Conservation (phyloP, 2,888 invertebrate species). For the Coelopa pilipes region DNA sequence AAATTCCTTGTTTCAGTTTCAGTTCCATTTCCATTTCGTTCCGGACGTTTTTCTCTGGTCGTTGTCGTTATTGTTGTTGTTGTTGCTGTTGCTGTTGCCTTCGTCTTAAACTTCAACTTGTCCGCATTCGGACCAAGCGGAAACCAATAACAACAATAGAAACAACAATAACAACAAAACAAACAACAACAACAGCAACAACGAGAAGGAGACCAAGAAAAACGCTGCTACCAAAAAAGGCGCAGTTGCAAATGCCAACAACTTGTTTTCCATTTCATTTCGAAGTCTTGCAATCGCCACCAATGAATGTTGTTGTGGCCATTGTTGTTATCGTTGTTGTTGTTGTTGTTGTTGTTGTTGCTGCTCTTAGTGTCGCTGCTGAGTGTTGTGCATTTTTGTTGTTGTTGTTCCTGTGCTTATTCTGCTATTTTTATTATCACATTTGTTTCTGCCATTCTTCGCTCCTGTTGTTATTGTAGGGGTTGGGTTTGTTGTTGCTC, state of each 20-base stretch:
- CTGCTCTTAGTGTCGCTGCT: background rate
- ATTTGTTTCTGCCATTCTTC: background rate
- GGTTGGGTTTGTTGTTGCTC: too few species aligned
- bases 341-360: conserved; percentile 8
- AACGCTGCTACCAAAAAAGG: conserved; percentile 32
- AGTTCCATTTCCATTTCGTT: conserved; percentile 18
- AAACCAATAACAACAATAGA: background rate
- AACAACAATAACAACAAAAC: conserved; percentile 2
- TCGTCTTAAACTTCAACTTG: conserved; percentile 1
- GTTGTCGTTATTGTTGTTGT: background rate
- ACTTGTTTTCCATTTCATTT: conserved; percentile 36
- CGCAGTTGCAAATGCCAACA: conserved; percentile 31
- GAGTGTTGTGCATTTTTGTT: background rate
- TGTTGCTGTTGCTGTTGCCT: background rate
- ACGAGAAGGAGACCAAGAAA: background rate
- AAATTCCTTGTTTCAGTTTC: conserved; percentile 21
- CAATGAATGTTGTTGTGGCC: background rate
- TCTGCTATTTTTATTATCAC: background rate
- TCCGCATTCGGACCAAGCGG: background rate
- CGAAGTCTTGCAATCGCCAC: background rate
- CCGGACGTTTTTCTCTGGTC: background rate
- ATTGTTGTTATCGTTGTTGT: background rate
- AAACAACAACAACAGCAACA: background rate
- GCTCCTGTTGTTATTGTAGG: too few species aligned
- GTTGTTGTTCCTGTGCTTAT: background rate